phyloP scores from a whole-genome alignment of 2,888 invertebrate genomes.

The Cheilosia urbana region DNA sequence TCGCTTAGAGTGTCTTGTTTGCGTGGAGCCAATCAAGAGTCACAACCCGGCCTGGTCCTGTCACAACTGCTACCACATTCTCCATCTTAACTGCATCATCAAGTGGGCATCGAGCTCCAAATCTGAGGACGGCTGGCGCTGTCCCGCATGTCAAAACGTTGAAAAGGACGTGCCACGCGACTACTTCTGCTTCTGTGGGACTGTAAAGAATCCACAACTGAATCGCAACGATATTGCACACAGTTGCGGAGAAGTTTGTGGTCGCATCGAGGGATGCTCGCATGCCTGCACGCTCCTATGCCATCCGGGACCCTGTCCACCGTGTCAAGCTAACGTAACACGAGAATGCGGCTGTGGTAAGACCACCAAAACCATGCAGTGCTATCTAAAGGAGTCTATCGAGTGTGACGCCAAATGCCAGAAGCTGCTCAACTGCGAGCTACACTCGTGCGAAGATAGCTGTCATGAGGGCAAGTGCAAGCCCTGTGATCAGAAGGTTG shows the following conservation, averaged over 20 bases:
- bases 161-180: conserved; percentile 89
- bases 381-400: conserved; percentile 89
- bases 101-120: conserved; percentile 96
- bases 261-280: conserved; percentile 85
- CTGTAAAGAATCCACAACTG: conserved; percentile 89
- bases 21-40: conserved; percentile 93
- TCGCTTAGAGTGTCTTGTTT: conserved; percentile 96
- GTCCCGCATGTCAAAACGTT: conserved; percentile 97
- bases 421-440: conserved; percentile 90
- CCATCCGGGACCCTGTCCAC: conserved; percentile 97
- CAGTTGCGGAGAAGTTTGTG: conserved; percentile 95
- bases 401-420: conserved; percentile 91
- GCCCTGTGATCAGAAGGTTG: conserved; percentile 87
- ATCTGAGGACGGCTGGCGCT: conserved; percentile 94
- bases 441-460: conserved; percentile 88
- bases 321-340: conserved; percentile 90
- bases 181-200: conserved; percentile 96
- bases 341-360: conserved; percentile 92
- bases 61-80: conserved; percentile 94
- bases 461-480: conserved; percentile 93
- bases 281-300: conserved; percentile 92
- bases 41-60: conserved; percentile 96
- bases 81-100: conserved; percentile 95
- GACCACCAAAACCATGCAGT: conserved; percentile 88
- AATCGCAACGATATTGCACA: conserved; percentile 93